These are phyloP conservation scores for Caenorhabditis doughertyi DNA, from an alignment of 2,888 invertebrate species.

Conservation along the genomic window DNA sequence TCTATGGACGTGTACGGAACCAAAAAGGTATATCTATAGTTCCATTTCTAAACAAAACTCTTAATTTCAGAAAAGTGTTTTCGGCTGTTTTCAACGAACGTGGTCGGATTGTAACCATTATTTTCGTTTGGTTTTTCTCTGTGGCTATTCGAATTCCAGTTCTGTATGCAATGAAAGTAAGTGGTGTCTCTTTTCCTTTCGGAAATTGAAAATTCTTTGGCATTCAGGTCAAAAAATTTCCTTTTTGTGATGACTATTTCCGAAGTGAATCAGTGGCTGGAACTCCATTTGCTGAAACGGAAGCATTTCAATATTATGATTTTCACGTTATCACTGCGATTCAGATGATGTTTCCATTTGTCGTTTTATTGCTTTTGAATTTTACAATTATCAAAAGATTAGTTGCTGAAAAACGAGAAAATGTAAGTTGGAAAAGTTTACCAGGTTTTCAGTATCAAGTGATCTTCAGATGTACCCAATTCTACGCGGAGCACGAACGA, in stretches of 20 bases:
- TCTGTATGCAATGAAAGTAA: slow-evolving; percentile 67
- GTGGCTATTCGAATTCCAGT: slow-evolving; percentile 65
- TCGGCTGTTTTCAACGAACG: slow-evolving; percentile 66
- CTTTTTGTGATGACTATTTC: slow-evolving; percentile 69
- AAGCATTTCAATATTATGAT: slow-evolving; percentile 68
- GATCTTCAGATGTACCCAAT: slow-evolving; percentile 65
- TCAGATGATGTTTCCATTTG: slow-evolving; percentile 75
- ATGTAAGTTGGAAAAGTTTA: slow-evolving; percentile 36
- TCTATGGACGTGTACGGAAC: slow-evolving; percentile 72
- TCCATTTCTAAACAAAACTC: not conserved
- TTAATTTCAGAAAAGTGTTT: slow-evolving; percentile 61
- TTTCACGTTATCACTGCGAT: slow-evolving; percentile 70
- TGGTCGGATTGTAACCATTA: slow-evolving; percentile 63
- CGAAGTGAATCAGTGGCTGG: slow-evolving; percentile 68
- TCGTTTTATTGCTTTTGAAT: slow-evolving; percentile 72
- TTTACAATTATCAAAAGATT: slow-evolving; percentile 71
- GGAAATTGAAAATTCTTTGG: not conserved
- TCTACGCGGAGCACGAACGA: slow-evolving; percentile 52
- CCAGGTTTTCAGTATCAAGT: too few relatives aligned
- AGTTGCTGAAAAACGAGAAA: slow-evolving; percentile 72
- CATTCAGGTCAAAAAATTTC: slow-evolving; percentile 66
- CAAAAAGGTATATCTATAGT: slow-evolving; percentile 71
- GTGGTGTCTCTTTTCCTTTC: not conserved
- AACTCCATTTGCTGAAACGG: slow-evolving; percentile 60
- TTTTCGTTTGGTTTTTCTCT: slow-evolving; percentile 56